A percentile compares a stretch with the other conserved stretches of the same genome.
These are phyloP conservation scores for Drosophila planitibia DNA, from an alignment of 2,888 invertebrate species.

Conservation along the genomic window DNA sequence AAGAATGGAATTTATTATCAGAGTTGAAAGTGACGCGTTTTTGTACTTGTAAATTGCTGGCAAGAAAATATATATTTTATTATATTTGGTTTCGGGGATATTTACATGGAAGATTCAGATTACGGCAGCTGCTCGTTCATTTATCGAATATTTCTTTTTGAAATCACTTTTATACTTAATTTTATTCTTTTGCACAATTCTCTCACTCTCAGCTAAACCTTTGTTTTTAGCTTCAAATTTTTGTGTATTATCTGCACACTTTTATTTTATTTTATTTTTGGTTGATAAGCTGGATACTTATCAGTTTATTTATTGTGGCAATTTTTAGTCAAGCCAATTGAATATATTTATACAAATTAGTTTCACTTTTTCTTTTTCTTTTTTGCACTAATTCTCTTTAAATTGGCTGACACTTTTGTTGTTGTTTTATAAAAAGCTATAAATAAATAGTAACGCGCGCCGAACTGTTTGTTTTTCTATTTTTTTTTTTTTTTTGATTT, in stretches of 20 bases:
- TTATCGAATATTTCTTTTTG: neutral
- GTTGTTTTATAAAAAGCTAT: conserved; percentile 36
- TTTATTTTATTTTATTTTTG: conserved; percentile 4
- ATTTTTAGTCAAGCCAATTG: conserved; percentile 4
- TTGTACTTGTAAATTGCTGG: conserved; percentile 79
- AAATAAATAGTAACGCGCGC: conserved; percentile 55
- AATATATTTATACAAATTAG: conserved; percentile 31
- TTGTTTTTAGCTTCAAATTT: neutral
- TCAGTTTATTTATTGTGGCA: conserved; percentile 19
- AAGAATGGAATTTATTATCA: conserved; percentile 10
- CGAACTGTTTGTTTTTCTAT: conserved; percentile 27
- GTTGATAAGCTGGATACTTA: conserved; percentile 49
- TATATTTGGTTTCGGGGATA: conserved; percentile 41
- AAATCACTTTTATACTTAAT: conserved; percentile 1
- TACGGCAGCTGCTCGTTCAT: neutral
- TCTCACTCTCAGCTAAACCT: conserved; percentile 12
- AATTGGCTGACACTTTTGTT: conserved; percentile 28
- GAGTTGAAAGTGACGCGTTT: conserved; percentile 31
- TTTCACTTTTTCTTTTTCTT: conserved; percentile 34
- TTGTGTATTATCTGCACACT: conserved; percentile 23
- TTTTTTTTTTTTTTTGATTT: conserved; percentile 36
- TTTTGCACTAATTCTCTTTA: conserved; percentile 35
- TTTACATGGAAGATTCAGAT: conserved; percentile 61
- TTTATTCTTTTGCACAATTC: conserved; percentile 16
- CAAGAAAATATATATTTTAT: conserved; percentile 21